Evolutionary conservation across 2,888 invertebrate species (phyloP), one percentile per base, ranked within the genome.

Genomic region (Synanthedon vespiformis): DNA sequence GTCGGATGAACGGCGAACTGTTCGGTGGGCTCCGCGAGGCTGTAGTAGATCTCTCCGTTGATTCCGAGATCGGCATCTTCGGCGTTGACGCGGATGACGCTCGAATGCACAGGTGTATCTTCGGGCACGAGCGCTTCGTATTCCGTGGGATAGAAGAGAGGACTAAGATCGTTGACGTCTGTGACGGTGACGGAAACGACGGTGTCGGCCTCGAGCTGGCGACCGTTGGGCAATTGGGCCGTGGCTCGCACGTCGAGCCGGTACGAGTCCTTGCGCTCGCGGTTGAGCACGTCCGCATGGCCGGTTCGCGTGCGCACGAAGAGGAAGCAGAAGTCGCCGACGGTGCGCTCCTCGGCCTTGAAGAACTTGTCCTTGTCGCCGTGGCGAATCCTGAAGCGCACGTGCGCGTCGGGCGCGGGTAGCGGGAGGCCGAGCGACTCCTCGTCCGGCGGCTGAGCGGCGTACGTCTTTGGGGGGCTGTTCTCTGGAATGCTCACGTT

Each of bases 21-120:
- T 68, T 94, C 93, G 49, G 93, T 95, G 55, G 91, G 89, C 62
- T 94, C 92, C 51, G 91, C 88, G 67, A 99, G 92, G 75, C 96
- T 97, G 84, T 98, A 99, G 84, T 98, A 98, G 64, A 99, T 95
- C 86, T 98, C 97, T 1, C 98, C 97, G 78, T 99, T 99, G 64
- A 96, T 89, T 2, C 98, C 99, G 40, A 95, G 88, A 78, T 99
- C 99, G 3, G 99, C 98, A 82, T 99, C 99, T 69, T 96, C 97
- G 0, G 98, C 99, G 40, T 92, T 88, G 51, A 95, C 94, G 68
- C 89, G 91, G 41, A 93, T 81, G 55, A 97, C 90, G 74, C 93
- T 95, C 53, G 92, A 90, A 79, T 97, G 95, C 54, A 96, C 84
- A 11, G 95, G 92, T 55, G 93, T 92, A 76, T 98, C 97, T 79